Conservation (phyloP, 2,888 invertebrate genomes). For the Scelioninae gen. 1 region DNA sequence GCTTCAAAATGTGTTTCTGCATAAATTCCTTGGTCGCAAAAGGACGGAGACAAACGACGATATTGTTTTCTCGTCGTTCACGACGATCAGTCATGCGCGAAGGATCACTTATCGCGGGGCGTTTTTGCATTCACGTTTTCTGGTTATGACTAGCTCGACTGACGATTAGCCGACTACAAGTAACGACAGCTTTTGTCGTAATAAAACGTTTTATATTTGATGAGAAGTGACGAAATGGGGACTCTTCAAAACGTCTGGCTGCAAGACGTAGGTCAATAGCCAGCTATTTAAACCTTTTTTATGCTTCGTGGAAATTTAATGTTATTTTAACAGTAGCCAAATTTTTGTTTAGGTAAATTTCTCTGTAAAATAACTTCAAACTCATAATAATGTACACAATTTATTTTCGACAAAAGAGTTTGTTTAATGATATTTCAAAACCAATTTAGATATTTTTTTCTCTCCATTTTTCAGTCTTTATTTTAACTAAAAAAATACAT, state of each 20-base stretch:
- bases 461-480: too few relatives aligned
- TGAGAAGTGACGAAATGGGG: neutral
- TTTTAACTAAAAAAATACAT: too few relatives aligned
- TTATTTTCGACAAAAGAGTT: too few relatives aligned
- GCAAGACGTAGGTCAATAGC: neutral
- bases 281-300: neutral
- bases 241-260: conserved; percentile 4
- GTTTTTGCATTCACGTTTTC: conserved; percentile 39
- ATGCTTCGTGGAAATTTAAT: too few relatives aligned
- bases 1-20: conserved; percentile 28
- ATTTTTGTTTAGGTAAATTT: too few relatives aligned
- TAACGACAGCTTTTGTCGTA: neutral
- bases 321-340: too few relatives aligned
- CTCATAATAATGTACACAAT: too few relatives aligned
- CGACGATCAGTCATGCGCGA: conserved; percentile 50
- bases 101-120: conserved; percentile 46
- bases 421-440: too few relatives aligned
- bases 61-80: conserved; percentile 56
- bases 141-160: neutral
- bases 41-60: conserved; percentile 43
- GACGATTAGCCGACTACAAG: conserved; percentile 2
- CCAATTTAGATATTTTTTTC: too few relatives aligned
- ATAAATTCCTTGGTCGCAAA: conserved; percentile 18
- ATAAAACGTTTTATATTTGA: neutral
- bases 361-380: too few relatives aligned